A percentile compares a stretch with the other conserved stretches of the same genome.
Conservation (phyloP, 2,797 vertebrate species). For the Poecile montanus region DNA sequence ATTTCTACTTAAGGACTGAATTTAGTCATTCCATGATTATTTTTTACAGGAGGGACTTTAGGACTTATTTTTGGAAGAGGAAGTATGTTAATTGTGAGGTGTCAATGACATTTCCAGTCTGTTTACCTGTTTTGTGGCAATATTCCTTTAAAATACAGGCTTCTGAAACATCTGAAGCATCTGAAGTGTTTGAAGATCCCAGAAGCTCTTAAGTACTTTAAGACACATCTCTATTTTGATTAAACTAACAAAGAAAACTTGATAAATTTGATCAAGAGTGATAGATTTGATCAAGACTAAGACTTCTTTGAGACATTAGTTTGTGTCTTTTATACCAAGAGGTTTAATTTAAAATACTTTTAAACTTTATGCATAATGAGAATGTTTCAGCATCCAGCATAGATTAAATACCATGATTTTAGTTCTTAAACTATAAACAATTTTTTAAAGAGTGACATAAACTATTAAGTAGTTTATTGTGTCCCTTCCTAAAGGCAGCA, state of each 20-base stretch:
- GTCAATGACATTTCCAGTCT: neutral
- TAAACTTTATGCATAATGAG: neutral
- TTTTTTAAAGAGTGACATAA: neutral
- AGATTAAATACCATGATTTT: neutral
- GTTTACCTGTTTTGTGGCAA: neutral
- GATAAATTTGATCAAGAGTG: neutral
- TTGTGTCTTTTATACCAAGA: neutral
- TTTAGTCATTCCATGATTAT: neutral
- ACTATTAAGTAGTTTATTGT: neutral
- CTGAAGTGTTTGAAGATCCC: neutral
- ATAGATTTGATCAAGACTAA: neutral
- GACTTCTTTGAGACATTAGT: neutral
- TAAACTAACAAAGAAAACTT: neutral
- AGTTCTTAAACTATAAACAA: neutral
- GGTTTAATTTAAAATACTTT: neutral
- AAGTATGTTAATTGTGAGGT: neutral
- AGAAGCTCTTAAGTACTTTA: neutral
- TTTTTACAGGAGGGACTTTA: neutral
- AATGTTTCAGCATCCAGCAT: neutral
- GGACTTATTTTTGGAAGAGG: neutral
- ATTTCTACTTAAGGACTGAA: neutral
- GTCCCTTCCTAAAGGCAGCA: neutral
- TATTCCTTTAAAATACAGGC: neutral
- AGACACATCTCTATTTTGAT: neutral
- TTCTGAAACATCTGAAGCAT: neutral